phyloP scores from a whole-genome alignment of 2,113 vertebrate genomes.

The Equus quagga region DNA sequence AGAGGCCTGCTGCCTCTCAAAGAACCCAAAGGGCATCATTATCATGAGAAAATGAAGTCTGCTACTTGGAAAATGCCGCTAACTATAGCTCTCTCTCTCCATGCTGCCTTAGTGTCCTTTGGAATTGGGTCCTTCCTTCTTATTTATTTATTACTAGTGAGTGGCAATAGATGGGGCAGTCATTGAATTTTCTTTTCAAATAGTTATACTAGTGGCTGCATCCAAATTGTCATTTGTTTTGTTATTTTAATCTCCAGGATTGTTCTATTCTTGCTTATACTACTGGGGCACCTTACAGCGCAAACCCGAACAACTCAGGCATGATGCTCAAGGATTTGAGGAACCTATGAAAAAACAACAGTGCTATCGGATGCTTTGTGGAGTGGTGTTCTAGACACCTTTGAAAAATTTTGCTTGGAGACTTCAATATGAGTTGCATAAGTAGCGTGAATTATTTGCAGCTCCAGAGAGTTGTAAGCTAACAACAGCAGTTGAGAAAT shows the following conservation, averaged over 20 bases:
- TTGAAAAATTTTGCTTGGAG: background rate
- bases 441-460: constrained; percentile 39
- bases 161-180: background rate
- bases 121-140: background rate
- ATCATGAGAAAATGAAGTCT: constrained; percentile 15
- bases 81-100: background rate
- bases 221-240: constrained; percentile 22
- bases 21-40: constrained; percentile 34
- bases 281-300: background rate
- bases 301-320: background rate
- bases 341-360: background rate
- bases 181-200: background rate
- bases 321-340: background rate
- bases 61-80: constrained; percentile 16
- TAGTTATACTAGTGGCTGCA: background rate
- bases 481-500: constrained; percentile 43
- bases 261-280: background rate
- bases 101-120: background rate
- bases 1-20: background rate
- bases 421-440: constrained; percentile 8
- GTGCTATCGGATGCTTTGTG: background rate
- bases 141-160: background rate
- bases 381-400: background rate
- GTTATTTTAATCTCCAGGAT: background rate
- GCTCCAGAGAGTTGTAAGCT: constrained; percentile 20